Evolutionary conservation across 2,888 invertebrate genomes (phyloP), one percentile per base, ranked within the genome.

Genomic region (Caenorhabditis sp.): DNA sequence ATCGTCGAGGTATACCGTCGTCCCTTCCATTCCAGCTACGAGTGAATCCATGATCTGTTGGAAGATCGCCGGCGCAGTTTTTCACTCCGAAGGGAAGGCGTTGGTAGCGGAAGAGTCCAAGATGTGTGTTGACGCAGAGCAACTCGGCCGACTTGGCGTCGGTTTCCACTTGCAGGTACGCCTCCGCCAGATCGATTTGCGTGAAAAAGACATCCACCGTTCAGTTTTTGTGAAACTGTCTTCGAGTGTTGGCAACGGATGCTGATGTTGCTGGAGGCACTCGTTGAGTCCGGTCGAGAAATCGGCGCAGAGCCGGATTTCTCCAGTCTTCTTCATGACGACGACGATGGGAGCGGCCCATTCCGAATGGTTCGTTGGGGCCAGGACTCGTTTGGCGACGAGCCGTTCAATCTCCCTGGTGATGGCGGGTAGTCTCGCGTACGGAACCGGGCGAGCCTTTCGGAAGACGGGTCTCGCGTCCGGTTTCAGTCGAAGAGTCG

Each of bases 331-430:
- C 52, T 62, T 72, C 26, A 35, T 53, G 1, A 84, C 82, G 8
- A 58, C 41, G 9, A 85, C 80, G 8, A 84, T 43, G 1, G 85
- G 83, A 22, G 83, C 71, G 7, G 82, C 85, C 79, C 81, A 85
- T 8, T 72, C 43, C 27, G 61, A 52, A 37, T 50, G 65, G 8
- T 55, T 52, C 9, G 82, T 72, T 37, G 50, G 37, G 35, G 73
- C 43, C 5, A 80, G 22, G 0, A 74, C 78, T n/a, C 78, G 79
- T 5, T 52, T 27, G 7, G 59, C 9, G 24, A 62, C 41, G 7
- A 82, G 56, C 8, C 82, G 56, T 9, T 79, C 56, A n/a, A 83
- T 22, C 45, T 86, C 85, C 8, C n/a, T 13, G 7, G 81, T 65
- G 4, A 82, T 72, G 8, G 17, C 37, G n/a, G 46, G 48, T 11